Base-by-base conservation (phyloP, 2,113 vertebrate species). In the Amblyopsis rosae region DNA sequence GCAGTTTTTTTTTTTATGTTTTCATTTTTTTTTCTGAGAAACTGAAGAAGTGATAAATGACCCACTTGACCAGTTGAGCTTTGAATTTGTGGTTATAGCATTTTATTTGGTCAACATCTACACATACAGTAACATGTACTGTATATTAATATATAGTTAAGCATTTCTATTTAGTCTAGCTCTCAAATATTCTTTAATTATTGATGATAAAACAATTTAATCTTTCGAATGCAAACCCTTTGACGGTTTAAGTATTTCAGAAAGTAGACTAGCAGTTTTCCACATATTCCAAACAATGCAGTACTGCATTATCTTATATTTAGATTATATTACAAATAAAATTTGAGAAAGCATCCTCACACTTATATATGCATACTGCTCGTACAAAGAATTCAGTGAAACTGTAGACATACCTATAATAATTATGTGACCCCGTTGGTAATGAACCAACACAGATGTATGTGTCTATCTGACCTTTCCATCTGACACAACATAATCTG, bases 401-500 rank as follows among this genome's bases (percentile, higher is more conserved):
- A 59, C 49, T 15, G 26, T 50, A 48, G 6, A 75, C 67, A 65
- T 53, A 77, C 68, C 12, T 55, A 64, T 66, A 61, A 63, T 65
- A 57, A 76, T 6, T 26, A 54, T 64, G 71, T 73, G 56, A 69
- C 46, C 65, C 57, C 70, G 77, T 79, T 82, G 77, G 84, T 88
- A 86, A 78, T 76, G 73, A 79, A 79, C 51, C 45, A 46, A 17
- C 67, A 73, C 48, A 60, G 64, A 58, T 67, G 72, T 67, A 67
- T 70, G 50, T 75, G 63, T 68, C 70, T 60, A 48, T 80, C 78
- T 86, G 88, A 89, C 84, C 83, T 91, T 90, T 88, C 62, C 68
- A 60, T 71, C 47, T 72, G 67, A 84, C 85, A 84, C 82, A 79
- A 81, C 82, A 78, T 62, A 67, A 69, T 75, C 70, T 47, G 69